phyloP scores from a whole-genome alignment of 2,888 invertebrate species.

The Ferrisia virgata region DNA sequence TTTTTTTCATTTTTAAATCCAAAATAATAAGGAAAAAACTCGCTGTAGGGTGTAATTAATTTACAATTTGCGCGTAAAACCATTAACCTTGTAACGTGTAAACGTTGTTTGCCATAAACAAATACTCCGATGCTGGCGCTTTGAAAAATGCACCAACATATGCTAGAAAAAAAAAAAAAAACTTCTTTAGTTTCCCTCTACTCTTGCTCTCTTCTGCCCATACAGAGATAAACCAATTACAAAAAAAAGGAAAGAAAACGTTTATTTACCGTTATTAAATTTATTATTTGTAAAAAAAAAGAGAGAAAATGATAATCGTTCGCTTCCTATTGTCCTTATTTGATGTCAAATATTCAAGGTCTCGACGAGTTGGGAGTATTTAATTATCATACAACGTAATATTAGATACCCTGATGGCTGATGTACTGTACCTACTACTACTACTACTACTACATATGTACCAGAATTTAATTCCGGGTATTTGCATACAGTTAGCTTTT shows the following conservation, averaged over 20 bases:
- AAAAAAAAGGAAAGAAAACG: too few species aligned
- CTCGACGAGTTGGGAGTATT: background rate
- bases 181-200: too few species aligned
- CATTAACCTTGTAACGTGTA: slow-evolving; percentile 20
- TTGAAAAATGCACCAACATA: too few species aligned
- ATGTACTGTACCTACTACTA: too few species aligned
- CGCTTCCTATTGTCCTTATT: slow-evolving; percentile 43
- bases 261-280: slow-evolving; percentile 11
- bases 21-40: slow-evolving; percentile 1
- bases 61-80: slow-evolving; percentile 21
- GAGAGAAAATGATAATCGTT: background rate
- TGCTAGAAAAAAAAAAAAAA: too few species aligned
- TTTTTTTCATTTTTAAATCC: background rate
- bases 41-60: slow-evolving; percentile 4
- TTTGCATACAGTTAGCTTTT: background rate
- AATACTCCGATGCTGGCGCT: background rate
- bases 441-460: too few species aligned
- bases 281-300: too few species aligned
- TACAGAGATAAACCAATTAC: background rate
- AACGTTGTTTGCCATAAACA: background rate
- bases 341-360: slow-evolving; percentile 35
- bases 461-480: slow-evolving; percentile 32
- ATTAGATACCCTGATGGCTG: too few species aligned
- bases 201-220: background rate
- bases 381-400: background rate